Evolutionary conservation across 2,113 vertebrate species (phyloP).

Genomic region (Emberiza fucata): DNA sequence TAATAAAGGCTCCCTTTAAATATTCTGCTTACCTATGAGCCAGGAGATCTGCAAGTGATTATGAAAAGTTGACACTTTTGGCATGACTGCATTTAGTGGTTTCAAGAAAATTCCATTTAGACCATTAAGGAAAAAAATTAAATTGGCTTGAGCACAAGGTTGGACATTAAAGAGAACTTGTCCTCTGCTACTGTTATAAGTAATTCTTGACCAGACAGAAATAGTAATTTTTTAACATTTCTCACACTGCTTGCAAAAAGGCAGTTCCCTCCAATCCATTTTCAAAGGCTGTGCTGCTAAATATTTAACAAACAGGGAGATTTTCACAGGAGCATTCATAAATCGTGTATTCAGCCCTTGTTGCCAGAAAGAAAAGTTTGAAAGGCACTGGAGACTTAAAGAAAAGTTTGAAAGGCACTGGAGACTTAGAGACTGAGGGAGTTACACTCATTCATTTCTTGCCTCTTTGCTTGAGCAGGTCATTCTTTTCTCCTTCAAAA

Average conservation of each 20-base stretch:
- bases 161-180: not conserved
- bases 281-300: not conserved
- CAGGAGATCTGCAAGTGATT: not conserved
- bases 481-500: not conserved
- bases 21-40: not conserved
- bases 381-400: not conserved
- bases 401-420: not conserved
- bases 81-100: not conserved
- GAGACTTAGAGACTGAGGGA: not conserved
- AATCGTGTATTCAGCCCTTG: not conserved
- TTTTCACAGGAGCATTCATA: not conserved
- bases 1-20: not conserved
- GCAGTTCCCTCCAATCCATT: not conserved
- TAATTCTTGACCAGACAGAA: not conserved
- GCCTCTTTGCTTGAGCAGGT: not conserved
- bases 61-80: not conserved
- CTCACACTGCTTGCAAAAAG: not conserved
- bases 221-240: not conserved
- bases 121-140: not conserved
- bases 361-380: not conserved
- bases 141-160: not conserved
- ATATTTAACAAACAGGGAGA: not conserved
- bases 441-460: fast-evolving
- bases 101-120: not conserved
- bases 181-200: not conserved